Conservation (phyloP, 2,113 vertebrate genomes). For the Barnardius zonarius region DNA sequence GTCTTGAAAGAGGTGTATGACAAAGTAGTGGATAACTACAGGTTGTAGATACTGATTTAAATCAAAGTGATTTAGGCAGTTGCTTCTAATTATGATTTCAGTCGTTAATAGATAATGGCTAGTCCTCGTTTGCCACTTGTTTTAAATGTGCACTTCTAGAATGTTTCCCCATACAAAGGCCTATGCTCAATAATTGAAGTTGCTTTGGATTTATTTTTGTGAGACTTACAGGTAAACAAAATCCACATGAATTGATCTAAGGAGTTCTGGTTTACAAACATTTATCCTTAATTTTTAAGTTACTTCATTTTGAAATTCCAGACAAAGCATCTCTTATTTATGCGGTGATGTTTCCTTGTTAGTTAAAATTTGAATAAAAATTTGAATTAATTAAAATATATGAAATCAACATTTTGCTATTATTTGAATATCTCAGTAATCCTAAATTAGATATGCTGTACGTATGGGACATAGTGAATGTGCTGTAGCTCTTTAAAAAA, state of each 20-base stretch:
- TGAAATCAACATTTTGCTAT: background rate
- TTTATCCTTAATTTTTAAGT: background rate
- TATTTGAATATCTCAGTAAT: background rate
- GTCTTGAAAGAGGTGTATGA: background rate
- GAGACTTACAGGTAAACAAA: background rate
- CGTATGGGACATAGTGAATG: background rate
- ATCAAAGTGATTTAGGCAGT: background rate
- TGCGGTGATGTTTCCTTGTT: background rate
- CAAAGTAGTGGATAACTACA: background rate
- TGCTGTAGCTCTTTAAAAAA: background rate
- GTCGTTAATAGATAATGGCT: background rate
- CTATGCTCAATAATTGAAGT: background rate
- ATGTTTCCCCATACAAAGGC: background rate
- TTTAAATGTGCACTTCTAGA: background rate
- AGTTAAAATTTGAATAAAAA: background rate
- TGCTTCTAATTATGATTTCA: background rate
- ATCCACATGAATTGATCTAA: background rate
- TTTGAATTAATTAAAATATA: background rate
- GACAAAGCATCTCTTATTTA: slow-evolving; percentile 1
- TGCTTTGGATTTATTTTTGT: background rate
- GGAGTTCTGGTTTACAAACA: background rate
- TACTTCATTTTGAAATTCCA: slow-evolving; percentile 5
- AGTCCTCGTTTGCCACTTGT: background rate
- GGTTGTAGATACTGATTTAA: background rate
- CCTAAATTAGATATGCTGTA: background rate